Evolutionary conservation across 2,888 invertebrate genomes (phyloP).

Genomic region (Nymphalis c-album): DNA sequence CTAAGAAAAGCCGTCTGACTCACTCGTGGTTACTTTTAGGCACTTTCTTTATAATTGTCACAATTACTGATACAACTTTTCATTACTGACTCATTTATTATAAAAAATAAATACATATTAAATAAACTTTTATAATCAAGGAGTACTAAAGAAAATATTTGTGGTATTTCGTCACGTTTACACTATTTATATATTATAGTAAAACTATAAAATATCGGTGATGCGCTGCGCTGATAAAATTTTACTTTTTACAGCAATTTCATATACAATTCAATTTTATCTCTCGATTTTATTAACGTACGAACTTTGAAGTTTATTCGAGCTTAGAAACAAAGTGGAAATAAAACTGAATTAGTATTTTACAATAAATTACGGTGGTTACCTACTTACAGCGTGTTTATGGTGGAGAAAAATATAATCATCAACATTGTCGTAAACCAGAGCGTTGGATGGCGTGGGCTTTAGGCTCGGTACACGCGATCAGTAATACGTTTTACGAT

Average conservation of each 20-base stretch:
- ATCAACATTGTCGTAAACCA: constrained; percentile 37
- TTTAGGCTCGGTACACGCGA: constrained; percentile 18
- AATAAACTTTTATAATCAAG: no score
- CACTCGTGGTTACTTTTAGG: constrained; percentile 33
- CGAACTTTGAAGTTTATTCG: constrained; percentile 39
- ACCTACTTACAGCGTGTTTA: constrained; percentile 39
- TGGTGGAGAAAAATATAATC: constrained; percentile 36
- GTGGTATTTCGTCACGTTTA: constrained; percentile 4
- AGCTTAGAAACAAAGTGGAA: constrained; percentile 37
- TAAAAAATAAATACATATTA: no score
- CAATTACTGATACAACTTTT: no score
- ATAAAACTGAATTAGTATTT: constrained; percentile 37
- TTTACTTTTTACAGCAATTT: constrained; percentile 47
- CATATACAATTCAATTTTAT: constrained; percentile 32
- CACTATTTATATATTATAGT: constrained; percentile 2
- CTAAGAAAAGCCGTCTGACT: constrained; percentile 42
- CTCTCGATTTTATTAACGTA: constrained; percentile 27
- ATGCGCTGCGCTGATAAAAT: constrained; percentile 47
- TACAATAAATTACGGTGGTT: constrained; percentile 35
- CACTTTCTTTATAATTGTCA: not conserved
- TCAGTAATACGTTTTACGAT: constrained; percentile 11
- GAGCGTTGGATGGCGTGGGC: constrained; percentile 39
- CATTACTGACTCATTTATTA: no score
- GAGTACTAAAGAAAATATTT: no score
- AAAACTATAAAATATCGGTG: constrained; percentile 38